phyloP scores from a whole-genome alignment of 2,888 invertebrate genomes.

The Merodon equestris region DNA sequence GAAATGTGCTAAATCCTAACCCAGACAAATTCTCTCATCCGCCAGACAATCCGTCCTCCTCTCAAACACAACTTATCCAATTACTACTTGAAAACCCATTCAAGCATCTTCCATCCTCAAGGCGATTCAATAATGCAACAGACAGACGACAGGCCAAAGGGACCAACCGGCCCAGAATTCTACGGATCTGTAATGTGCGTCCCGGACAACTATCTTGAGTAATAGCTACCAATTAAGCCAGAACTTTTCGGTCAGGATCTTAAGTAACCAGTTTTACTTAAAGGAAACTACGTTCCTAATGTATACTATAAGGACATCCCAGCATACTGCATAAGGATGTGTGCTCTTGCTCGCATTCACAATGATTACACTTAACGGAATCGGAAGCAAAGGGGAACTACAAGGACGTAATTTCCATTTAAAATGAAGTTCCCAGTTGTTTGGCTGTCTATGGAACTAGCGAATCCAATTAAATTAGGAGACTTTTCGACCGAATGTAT shows the following conservation, averaged over 20 bases:
- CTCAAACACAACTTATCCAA: slow-evolving; percentile 16
- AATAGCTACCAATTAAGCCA: slow-evolving; percentile 29
- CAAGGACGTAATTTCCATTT: slow-evolving; percentile 36
- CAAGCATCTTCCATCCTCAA: neutral
- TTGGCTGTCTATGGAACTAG: slow-evolving; percentile 24
- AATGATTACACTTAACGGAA: slow-evolving; percentile 28
- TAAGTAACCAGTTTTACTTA: slow-evolving; percentile 39
- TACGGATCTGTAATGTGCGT: no score
- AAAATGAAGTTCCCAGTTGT: slow-evolving; percentile 48
- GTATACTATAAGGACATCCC: no score
- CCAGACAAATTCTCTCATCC: no score
- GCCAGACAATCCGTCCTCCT: no score
- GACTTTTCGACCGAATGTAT: slow-evolving; percentile 29
- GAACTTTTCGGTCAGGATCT: slow-evolving; percentile 38
- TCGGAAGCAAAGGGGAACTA: no score
- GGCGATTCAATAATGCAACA: slow-evolving; percentile 41
- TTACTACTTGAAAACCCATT: neutral
- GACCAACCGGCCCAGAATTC: no score
- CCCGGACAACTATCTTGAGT: slow-evolving; percentile 20
- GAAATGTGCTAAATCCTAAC: no score
- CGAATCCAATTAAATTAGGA: slow-evolving; percentile 58
- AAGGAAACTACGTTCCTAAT: slow-evolving; percentile 9
- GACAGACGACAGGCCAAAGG: neutral
- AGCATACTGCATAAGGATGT: no score
- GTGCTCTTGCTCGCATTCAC: slow-evolving; percentile 3